Conservation (phyloP, 2,113 vertebrate genomes). For the Calonectris borealis region DNA sequence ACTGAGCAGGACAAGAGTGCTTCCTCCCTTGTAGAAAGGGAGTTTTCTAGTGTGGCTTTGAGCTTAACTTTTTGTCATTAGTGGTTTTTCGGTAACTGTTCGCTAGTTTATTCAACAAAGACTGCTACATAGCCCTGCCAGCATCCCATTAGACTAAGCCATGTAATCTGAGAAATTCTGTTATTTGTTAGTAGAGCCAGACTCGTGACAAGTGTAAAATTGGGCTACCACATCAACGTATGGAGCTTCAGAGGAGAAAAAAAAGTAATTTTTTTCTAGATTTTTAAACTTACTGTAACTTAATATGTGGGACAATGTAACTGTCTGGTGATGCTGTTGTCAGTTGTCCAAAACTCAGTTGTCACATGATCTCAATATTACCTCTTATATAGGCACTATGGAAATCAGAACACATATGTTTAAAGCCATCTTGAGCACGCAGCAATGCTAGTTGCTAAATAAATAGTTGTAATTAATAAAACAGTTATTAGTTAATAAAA, state of each 20-base stretch:
- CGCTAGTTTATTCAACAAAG: background rate
- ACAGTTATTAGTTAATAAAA: background rate
- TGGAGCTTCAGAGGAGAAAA: background rate
- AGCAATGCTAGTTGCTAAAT: background rate
- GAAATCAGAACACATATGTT: background rate
- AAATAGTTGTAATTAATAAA: background rate
- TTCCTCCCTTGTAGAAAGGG: background rate
- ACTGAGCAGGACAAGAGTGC: background rate
- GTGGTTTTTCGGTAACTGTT: background rate
- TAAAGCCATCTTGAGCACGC: background rate
- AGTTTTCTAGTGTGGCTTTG: background rate
- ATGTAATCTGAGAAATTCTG: constrained; percentile 25
- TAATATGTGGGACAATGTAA: background rate
- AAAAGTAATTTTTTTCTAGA: background rate
- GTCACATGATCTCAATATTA: background rate
- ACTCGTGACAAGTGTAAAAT: background rate
- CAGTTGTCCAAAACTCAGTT: background rate
- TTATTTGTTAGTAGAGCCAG: background rate
- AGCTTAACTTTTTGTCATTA: background rate
- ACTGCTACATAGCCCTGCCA: background rate
- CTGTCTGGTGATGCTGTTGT: background rate
- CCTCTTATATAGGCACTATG: background rate
- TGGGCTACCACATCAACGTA: background rate
- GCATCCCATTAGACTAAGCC: background rate
- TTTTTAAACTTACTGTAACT: background rate